phyloP scores from a whole-genome alignment of 2,113 vertebrate species.

The Triplophysa dalaica region DNA sequence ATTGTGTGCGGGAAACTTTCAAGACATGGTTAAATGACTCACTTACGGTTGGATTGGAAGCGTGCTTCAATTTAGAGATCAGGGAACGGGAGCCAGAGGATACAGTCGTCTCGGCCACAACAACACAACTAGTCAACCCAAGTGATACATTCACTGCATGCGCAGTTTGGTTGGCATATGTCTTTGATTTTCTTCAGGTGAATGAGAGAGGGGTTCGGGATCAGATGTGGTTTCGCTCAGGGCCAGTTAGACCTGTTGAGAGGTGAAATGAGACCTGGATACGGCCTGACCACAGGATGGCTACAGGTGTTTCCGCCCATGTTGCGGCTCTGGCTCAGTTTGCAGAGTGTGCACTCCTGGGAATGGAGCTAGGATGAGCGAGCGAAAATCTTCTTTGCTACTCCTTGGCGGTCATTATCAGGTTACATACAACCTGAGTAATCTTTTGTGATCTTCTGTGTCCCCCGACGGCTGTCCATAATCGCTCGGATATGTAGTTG shows the following conservation, averaged over 20 bases:
- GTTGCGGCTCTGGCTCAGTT: conserved; percentile 1
- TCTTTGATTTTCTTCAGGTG: conserved; percentile 43
- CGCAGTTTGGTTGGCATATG: background rate
- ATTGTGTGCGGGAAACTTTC: conserved; percentile 36
- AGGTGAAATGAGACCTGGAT: conserved; percentile 32
- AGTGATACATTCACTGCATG: background rate
- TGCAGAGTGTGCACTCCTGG: background rate
- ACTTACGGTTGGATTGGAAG: conserved; percentile 9
- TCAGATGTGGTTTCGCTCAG: conserved; percentile 4
- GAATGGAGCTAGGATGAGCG: background rate
- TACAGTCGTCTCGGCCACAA: background rate
- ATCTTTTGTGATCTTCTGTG: background rate
- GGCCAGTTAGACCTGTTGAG: conserved; percentile 28
- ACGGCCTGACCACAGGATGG: conserved; percentile 20
- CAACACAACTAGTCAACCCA: background rate
- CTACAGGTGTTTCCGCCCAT: conserved; percentile 11
- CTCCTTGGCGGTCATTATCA: background rate
- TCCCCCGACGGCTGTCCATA: background rate
- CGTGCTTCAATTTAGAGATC: conserved; percentile 17
- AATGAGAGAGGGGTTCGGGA: conserved; percentile 12
- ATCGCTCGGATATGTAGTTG: background rate
- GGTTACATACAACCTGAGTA: conserved; percentile 22
- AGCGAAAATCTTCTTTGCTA: background rate
- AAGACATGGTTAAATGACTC: conserved; percentile 29
- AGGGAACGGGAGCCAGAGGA: background rate